Evolutionary conservation across 2,888 invertebrate species (phyloP).

Genomic region (Caenorhabditis uteleia): DNA sequence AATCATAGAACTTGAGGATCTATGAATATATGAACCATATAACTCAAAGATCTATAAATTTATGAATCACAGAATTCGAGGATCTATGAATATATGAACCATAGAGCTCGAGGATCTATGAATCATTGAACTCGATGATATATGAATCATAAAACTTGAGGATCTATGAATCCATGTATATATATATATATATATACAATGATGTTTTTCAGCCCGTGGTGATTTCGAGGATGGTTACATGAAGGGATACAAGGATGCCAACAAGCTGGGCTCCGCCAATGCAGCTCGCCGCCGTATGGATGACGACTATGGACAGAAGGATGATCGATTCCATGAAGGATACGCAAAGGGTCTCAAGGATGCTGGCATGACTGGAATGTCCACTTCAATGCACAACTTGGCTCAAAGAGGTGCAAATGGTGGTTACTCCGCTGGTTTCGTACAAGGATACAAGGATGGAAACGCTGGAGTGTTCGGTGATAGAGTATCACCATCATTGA

Average conservation of each 20-base stretch:
- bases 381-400: slow-evolving; percentile 69
- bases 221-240: slow-evolving; percentile 69
- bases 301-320: slow-evolving; percentile 61
- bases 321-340: slow-evolving; percentile 66
- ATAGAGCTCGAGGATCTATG: too few relatives aligned
- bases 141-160: too few relatives aligned
- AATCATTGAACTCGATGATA: too few relatives aligned
- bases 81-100: too few relatives aligned
- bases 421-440: slow-evolving; percentile 69
- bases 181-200: too few relatives aligned
- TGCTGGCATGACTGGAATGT: slow-evolving; percentile 68
- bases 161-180: too few relatives aligned
- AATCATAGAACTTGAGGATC: too few relatives aligned
- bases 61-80: too few relatives aligned
- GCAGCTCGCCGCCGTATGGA: slow-evolving; percentile 62
- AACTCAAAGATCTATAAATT: too few relatives aligned
- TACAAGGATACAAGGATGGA: slow-evolving; percentile 69
- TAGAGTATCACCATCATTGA: slow-evolving; percentile 66
- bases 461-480: slow-evolving; percentile 69
- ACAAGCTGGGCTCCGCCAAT: slow-evolving; percentile 56
- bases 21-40: too few relatives aligned
- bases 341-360: slow-evolving; percentile 67
- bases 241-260: slow-evolving; percentile 68
- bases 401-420: slow-evolving; percentile 57
- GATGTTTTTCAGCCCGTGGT: slow-evolving; percentile 30